These are phyloP conservation scores for Psilopsiagon aymara DNA, from an alignment of 2,113 vertebrate genomes.

Conservation along the genomic window DNA sequence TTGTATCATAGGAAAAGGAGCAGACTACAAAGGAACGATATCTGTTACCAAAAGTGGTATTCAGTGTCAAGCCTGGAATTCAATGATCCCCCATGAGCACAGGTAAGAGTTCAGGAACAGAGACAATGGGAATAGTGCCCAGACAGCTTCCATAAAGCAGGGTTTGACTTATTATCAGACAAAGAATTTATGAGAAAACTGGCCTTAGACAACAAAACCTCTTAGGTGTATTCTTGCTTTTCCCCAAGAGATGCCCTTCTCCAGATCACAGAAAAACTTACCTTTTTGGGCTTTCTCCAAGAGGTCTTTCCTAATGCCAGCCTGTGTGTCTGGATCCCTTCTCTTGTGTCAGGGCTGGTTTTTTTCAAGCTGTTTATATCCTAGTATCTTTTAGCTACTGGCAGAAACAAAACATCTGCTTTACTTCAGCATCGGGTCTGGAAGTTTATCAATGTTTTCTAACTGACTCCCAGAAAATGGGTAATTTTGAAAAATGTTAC, in stretches of 20 bases:
- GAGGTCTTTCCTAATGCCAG: background rate
- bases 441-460: background rate
- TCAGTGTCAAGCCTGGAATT: conserved; percentile 94
- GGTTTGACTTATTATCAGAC: conserved; percentile 6
- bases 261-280: background rate
- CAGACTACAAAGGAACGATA: conserved; percentile 89
- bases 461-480: background rate
- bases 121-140: conserved; percentile 9
- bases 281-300: background rate
- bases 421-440: background rate
- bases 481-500: background rate
- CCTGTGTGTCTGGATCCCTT: background rate
- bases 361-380: background rate
- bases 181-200: conserved; percentile 27
- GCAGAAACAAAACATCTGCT: background rate
- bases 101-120: conserved; percentile 84
- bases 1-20: conserved; percentile 92
- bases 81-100: conserved; percentile 94
- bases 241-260: background rate
- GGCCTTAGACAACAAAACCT: background rate
- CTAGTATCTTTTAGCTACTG: conserved; percentile 37
- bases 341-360: background rate
- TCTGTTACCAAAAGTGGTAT: conserved; percentile 90
- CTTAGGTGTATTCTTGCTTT: background rate
- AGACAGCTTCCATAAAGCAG: background rate